Percentiles rank a stretch among this genome's conserved stretches.
These are phyloP conservation scores for Chymomyza procnemis DNA, from an alignment of 2,888 invertebrate species.

Conservation along the genomic window DNA sequence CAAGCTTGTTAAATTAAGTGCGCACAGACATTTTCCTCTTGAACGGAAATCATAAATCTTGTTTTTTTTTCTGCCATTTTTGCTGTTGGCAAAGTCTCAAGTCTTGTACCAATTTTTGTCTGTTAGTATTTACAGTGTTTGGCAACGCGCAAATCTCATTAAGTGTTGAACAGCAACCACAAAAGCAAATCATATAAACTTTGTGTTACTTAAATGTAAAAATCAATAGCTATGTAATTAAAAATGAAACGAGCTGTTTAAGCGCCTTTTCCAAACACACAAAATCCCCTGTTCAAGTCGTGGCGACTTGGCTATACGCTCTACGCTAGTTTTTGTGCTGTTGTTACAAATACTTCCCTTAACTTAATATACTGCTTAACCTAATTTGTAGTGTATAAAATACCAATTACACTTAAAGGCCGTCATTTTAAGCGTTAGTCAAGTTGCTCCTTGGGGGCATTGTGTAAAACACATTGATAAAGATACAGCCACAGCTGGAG, in stretches of 20 bases:
- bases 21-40: conserved; percentile 46
- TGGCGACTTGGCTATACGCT: no score
- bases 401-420: neutral
- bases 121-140: neutral
- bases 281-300: neutral
- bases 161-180: conserved; percentile 26
- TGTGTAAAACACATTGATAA: neutral
- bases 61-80: conserved; percentile 11
- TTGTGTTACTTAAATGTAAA: conserved; percentile 4
- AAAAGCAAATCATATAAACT: neutral
- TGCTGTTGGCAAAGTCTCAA: conserved; percentile 13
- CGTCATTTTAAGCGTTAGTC: neutral
- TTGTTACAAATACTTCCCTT: no score
- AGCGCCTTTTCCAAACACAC: neutral
- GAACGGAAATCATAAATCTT: conserved; percentile 60
- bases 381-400: neutral
- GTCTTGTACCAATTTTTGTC: conserved; percentile 4
- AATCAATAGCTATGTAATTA: conserved; percentile 45
- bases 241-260: conserved; percentile 24
- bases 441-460: neutral
- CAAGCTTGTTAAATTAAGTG: conserved; percentile 47
- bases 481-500: conserved; percentile 11
- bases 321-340: no score
- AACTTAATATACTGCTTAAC: no score
- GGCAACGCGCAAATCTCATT: conserved; percentile 30